phyloP scores from a whole-genome alignment of 2,888 invertebrate species.

The Hydraecia micacea region DNA sequence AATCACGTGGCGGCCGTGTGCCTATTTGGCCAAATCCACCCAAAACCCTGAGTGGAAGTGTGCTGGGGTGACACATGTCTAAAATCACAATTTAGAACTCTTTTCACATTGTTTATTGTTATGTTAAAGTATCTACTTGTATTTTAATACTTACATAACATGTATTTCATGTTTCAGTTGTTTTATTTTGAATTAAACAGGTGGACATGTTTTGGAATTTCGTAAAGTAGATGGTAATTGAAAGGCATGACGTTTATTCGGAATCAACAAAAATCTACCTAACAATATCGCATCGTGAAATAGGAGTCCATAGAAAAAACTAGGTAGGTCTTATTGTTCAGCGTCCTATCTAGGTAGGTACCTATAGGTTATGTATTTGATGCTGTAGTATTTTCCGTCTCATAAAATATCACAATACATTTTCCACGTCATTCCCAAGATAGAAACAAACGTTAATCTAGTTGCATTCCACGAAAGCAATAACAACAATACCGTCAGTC shows the following conservation, averaged over 20 bases:
- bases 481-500: slow-evolving; percentile 34
- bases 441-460: slow-evolving; percentile 13
- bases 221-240: background rate
- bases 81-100: slow-evolving; percentile 71
- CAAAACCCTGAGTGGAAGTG: slow-evolving; percentile 72
- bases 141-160: slow-evolving; percentile 18
- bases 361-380: background rate
- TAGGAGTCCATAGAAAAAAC: background rate
- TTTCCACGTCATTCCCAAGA: background rate
- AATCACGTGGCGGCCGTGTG: slow-evolving; percentile 65
- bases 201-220: background rate
- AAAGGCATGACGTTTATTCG: background rate
- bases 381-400: background rate
- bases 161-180: slow-evolving; percentile 19
- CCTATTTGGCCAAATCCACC: slow-evolving; percentile 72
- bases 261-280: background rate
- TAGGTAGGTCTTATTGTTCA: background rate
- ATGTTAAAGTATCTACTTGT: slow-evolving; percentile 44
- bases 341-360: background rate
- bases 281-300: background rate
- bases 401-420: slow-evolving; percentile 7
- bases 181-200: slow-evolving; percentile 10
- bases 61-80: slow-evolving; percentile 76
- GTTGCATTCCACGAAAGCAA: slow-evolving; percentile 36
- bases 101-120: slow-evolving; percentile 55